Evolutionary conservation across 2,888 invertebrate genomes (phyloP), one percentile per base, ranked within the genome.

Genomic region (Patella pellucida): DNA sequence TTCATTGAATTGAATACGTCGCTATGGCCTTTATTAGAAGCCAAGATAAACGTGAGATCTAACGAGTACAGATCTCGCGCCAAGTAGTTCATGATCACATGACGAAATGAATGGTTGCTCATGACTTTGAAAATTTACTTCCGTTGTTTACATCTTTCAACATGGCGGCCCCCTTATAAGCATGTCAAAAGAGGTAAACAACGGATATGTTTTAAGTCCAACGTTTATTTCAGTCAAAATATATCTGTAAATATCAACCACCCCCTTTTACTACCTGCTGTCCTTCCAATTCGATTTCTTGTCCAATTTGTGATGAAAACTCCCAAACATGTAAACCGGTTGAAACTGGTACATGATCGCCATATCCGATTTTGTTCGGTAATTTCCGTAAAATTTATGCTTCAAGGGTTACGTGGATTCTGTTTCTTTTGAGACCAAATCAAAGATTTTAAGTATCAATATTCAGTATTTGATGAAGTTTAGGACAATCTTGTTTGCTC

Each of bases 291-390:
- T 62, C 62, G 62, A 62, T 62, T 62, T 62, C 62, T 72, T 68
- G 71, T 69, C 78, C 72, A 77, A 75, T 76, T 73, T 80, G 74
- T 80, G 79, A 81, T 77, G 81, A 83, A 85, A 84, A 81, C 81
- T 81, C 82, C 84, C 84, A 81, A 86, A 84, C 75, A 84, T 82
- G 82, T 76, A 81, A 87, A 90, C 90, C 90, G 89, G 90, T 90
- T 89, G 85, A 84, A 90, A 90, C 90, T 89, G 88, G 90, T 85
- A 85, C 82, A 83, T 79, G 83, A 82, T 84, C 86, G 85, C 86
- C 86, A 86, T 87, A 80, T 82, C 83, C 85, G 83, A 83, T 76
- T 62, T 69, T 69, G 72, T 78, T 87, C 89, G 89, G 85, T 12
- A 74, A 79, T 80, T 78, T 84, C 81, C 86, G 87, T 81, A 76